Conservation (phyloP, 2,797 vertebrate species). For the Synaphobranchus kaupii region DNA sequence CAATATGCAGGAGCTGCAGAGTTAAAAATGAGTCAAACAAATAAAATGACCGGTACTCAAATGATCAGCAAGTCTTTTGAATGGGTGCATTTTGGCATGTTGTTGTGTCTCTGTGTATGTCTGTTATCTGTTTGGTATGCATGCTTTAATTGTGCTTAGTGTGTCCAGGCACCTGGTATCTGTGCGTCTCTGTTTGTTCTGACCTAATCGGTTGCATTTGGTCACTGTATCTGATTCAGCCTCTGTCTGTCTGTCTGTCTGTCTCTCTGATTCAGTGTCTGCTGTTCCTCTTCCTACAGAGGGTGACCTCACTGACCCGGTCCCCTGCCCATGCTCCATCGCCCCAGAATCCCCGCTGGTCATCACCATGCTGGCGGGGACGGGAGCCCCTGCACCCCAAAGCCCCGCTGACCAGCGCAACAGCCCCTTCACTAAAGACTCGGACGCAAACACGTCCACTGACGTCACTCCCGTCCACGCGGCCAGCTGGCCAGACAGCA, state of each 20-base stretch:
- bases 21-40: neutral
- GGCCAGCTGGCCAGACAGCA: constrained; percentile 54
- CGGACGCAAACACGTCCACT: constrained; percentile 76
- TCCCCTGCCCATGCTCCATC: constrained; percentile 82
- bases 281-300: constrained; percentile 68
- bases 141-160: neutral
- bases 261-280: constrained; percentile 5
- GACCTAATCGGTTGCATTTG: neutral
- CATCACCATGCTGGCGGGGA: constrained; percentile 51
- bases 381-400: constrained; percentile 48
- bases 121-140: neutral
- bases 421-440: constrained; percentile 91
- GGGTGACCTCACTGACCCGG: constrained; percentile 89
- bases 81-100: neutral
- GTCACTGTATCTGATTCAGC: neutral
- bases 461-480: constrained; percentile 85
- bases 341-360: constrained; percentile 80
- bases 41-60: neutral
- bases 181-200: neutral
- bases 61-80: neutral
- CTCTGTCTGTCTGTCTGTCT: neutral
- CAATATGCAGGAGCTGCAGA: neutral
- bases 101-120: neutral
- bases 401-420: constrained; percentile 87
- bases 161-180: neutral